A percentile compares a stretch with the other conserved stretches of the same genome.
Conservation (phyloP, 2,888 invertebrate species). For the Oscheius sp. region DNA sequence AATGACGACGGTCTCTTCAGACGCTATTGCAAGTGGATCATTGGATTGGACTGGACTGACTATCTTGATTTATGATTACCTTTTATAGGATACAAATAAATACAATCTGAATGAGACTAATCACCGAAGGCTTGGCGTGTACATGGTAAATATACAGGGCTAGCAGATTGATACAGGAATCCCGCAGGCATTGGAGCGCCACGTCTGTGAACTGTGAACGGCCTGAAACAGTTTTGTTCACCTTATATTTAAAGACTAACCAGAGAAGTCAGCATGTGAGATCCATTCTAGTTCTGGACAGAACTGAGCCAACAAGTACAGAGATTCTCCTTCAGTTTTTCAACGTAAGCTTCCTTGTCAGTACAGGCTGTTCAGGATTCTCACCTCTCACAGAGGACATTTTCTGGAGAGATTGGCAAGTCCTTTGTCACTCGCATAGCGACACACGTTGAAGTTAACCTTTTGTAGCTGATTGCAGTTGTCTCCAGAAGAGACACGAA, state of each 20-base stretch:
- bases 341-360: constrained; percentile 63
- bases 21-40: constrained; percentile 52
- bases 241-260: neutral
- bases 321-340: constrained; percentile 44
- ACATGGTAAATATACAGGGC: constrained; percentile 29
- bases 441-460: constrained; percentile 72
- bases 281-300: constrained; percentile 73
- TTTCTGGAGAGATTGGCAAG: constrained; percentile 67
- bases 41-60: constrained; percentile 59
- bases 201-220: constrained; percentile 69
- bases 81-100: neutral
- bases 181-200: constrained; percentile 67
- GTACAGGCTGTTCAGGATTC: constrained; percentile 71
- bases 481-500: constrained; percentile 68
- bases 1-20: constrained; percentile 14
- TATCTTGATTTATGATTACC: constrained; percentile 49
- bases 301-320: constrained; percentile 70
- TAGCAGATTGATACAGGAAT: constrained; percentile 72
- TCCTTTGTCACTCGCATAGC: constrained; percentile 70
- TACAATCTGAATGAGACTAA: constrained; percentile 12
- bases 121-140: neutral
- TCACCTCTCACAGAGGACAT: constrained; percentile 68
- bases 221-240: constrained; percentile 46
- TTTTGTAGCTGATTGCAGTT: constrained; percentile 62
- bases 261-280: constrained; percentile 70